phyloP scores from a whole-genome alignment of 2,797 vertebrate genomes.

The Xyrichtys novacula region DNA sequence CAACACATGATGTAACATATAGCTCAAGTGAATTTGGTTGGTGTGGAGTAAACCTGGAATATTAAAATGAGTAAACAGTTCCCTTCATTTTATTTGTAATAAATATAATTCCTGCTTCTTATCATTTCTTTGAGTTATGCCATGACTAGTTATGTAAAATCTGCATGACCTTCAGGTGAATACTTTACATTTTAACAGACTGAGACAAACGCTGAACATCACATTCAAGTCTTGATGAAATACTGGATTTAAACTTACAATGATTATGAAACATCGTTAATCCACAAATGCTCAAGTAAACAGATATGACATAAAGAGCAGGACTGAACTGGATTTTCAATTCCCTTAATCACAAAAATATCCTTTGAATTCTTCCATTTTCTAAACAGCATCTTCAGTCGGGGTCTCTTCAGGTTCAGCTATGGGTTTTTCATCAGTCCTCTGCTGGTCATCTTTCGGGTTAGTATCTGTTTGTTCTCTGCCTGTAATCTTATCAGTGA shows the following conservation, averaged over 20 bases:
- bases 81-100: not conserved
- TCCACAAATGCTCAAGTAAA: not conserved
- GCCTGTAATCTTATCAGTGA: conserved; percentile 29
- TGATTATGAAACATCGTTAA: conserved; percentile 6
- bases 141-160: not conserved
- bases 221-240: conserved; percentile 5
- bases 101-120: not conserved
- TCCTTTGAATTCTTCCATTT: not conserved
- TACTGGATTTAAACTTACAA: not conserved
- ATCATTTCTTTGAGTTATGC: not conserved
- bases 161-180: not conserved
- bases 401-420: conserved; percentile 39
- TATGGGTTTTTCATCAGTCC: conserved; percentile 18
- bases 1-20: not conserved
- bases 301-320: not conserved
- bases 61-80: not conserved
- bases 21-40: not conserved
- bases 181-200: not conserved
- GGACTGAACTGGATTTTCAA: conserved; percentile 1
- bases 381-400: conserved; percentile 32
- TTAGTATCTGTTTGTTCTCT: conserved; percentile 14
- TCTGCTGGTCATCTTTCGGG: conserved; percentile 36
- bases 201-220: conserved; percentile 11
- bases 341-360: not conserved
- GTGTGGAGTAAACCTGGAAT: not conserved